phyloP scores from a whole-genome alignment of 92 coral and sea anemone species.

The Phymanthus crucifer region DNA sequence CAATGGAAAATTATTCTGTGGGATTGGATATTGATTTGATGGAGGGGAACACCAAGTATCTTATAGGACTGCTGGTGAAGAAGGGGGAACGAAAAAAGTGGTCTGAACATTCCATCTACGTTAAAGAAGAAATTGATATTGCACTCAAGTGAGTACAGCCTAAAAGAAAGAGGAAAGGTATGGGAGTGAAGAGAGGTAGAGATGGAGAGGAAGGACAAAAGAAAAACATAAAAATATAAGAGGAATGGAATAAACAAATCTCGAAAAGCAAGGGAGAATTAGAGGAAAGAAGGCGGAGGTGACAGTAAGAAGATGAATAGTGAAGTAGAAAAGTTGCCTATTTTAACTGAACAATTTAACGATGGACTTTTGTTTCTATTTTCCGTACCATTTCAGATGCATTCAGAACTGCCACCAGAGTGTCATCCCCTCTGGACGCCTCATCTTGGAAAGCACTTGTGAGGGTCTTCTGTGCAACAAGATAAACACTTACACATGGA shows the following conservation, averaged over 20 bases:
- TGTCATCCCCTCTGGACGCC: slow-evolving; percentile 64
- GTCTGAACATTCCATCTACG: slow-evolving; percentile 41
- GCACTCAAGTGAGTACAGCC: slow-evolving; percentile 40
- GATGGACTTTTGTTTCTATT: not conserved
- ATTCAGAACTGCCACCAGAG: slow-evolving; percentile 62
- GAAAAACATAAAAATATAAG: too few species aligned
- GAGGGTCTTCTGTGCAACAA: slow-evolving; percentile 60
- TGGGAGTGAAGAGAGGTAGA: not conserved
- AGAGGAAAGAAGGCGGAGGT: too few species aligned
- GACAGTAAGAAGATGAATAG: too few species aligned
- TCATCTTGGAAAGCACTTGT: slow-evolving; percentile 61
- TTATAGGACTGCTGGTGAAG: slow-evolving; percentile 50
- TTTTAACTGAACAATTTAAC: not conserved
- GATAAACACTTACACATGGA: slow-evolving; percentile 57
- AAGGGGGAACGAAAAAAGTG: slow-evolving; percentile 40
- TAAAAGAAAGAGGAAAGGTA: not conserved
- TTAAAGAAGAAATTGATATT: slow-evolving; percentile 64
- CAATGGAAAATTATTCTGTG: slow-evolving; percentile 29
- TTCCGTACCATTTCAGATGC: slow-evolving; percentile 48
- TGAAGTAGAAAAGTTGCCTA: too few species aligned
- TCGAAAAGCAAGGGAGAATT: too few species aligned
- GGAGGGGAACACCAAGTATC: slow-evolving; percentile 60
- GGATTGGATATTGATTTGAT: slow-evolving; percentile 65
- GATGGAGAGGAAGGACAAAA: not conserved
- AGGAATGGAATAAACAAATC: too few species aligned